Conservation (phyloP, 2,888 invertebrate species). For the Xestia rhomboidea region DNA sequence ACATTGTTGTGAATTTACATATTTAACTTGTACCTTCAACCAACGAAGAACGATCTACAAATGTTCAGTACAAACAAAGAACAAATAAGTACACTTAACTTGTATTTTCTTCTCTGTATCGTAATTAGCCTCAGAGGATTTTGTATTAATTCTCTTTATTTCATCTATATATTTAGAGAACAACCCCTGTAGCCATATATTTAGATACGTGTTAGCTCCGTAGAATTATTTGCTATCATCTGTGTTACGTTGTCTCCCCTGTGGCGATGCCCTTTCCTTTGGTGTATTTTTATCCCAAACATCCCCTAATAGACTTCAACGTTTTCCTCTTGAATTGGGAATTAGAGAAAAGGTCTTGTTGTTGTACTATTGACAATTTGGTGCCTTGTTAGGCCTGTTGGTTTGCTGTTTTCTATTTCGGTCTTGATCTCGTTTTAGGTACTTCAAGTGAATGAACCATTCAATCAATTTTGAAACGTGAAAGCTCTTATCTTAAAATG, state of each 20-base stretch:
- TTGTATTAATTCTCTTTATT: slow-evolving; percentile 41
- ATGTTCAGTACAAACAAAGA: slow-evolving; percentile 1
- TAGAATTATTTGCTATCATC: slow-evolving; percentile 64
- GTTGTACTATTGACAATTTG: slow-evolving; percentile 13
- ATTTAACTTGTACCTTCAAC: not conserved
- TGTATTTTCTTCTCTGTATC: slow-evolving; percentile 12
- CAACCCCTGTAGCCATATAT: slow-evolving; percentile 39
- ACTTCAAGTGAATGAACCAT: not conserved
- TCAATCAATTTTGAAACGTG: not conserved
- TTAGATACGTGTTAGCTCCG: slow-evolving; percentile 47
- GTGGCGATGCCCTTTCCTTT: slow-evolving; percentile 66
- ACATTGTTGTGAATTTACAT: not conserved
- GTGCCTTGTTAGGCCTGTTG: slow-evolving; percentile 13
- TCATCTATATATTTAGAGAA: slow-evolving; percentile 30
- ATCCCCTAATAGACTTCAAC: slow-evolving; percentile 48
- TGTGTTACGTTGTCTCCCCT: slow-evolving; percentile 68
- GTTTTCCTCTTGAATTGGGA: slow-evolving; percentile 40
- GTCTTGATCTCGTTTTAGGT: not conserved
- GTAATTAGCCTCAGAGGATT: slow-evolving; percentile 40
- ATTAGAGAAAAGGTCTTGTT: slow-evolving; percentile 24
- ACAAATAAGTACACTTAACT: not conserved
- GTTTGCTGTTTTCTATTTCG: not conserved
- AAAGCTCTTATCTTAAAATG: not conserved
- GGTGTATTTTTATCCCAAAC: slow-evolving; percentile 53
- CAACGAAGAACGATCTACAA: not conserved